phyloP scores from a whole-genome alignment of 1,140 invertebrate genomes.

The Drosophila repleta region DNA sequence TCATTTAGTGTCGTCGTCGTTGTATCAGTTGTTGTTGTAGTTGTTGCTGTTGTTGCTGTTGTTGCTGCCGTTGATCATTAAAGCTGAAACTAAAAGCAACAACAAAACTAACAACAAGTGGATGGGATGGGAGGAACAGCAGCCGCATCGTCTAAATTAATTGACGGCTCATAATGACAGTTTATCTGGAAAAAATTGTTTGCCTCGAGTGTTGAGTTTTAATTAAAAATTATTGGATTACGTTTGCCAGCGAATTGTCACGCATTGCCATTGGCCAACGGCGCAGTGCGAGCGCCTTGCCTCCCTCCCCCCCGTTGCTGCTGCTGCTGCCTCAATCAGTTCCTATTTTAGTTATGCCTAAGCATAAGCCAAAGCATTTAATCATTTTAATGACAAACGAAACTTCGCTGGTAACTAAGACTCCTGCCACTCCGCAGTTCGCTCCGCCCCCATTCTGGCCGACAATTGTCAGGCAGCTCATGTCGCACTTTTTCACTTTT shows the following conservation, averaged over 20 bases:
- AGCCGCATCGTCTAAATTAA: slow-evolving; percentile 73
- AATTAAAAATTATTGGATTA: slow-evolving; percentile 83
- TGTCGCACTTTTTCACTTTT: slow-evolving; percentile 30
- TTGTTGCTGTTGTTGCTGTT: slow-evolving; percentile 37
- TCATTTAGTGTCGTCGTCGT: slow-evolving; percentile 78
- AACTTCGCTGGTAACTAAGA: slow-evolving; percentile 7
- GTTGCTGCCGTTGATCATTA: slow-evolving; percentile 75
- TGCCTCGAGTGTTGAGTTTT: slow-evolving; percentile 81
- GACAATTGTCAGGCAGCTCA: slow-evolving; percentile 38
- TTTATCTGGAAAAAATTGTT: slow-evolving; percentile 83
- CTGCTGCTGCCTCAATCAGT: background rate
- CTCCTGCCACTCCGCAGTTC: no score
- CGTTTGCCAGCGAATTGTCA: slow-evolving; percentile 56
- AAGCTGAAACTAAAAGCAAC: slow-evolving; percentile 34
- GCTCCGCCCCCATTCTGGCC: background rate
- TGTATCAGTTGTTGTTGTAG: slow-evolving; percentile 33
- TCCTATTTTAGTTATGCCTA: slow-evolving; percentile 79
- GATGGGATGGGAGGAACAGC: slow-evolving; percentile 9
- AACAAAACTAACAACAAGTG: slow-evolving; percentile 7
- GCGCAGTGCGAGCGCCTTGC: no score
- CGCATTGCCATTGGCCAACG: slow-evolving; percentile 51
- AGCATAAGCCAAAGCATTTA: slow-evolving; percentile 82
- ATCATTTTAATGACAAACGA: slow-evolving; percentile 80
- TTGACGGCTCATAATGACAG: slow-evolving; percentile 82
- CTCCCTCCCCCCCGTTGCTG: background rate